Evolutionary conservation across 2,113 vertebrate genomes (phyloP).

Genomic region (Leptosomus discolor): DNA sequence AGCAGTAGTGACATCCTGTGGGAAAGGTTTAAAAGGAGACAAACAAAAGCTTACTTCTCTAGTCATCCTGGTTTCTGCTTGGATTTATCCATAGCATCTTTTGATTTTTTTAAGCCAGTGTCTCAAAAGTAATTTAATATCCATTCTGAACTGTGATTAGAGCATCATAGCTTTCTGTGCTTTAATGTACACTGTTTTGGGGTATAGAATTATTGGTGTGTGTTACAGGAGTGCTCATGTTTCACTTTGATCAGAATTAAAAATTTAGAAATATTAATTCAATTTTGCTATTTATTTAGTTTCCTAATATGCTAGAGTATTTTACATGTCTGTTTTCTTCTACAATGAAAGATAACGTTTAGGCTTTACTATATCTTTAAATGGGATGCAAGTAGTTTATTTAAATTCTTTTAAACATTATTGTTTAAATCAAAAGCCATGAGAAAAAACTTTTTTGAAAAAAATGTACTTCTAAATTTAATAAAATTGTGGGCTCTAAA

Average conservation of each 20-base stretch:
- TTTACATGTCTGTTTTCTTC: background rate
- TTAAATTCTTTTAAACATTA: background rate
- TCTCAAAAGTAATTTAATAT: background rate
- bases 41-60: background rate
- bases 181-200: background rate
- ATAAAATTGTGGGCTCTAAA: background rate
- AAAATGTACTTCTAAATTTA: background rate
- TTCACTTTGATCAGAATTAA: background rate
- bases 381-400: background rate
- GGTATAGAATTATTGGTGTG: background rate
- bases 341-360: background rate
- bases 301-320: background rate
- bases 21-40: background rate
- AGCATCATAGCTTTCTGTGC: background rate
- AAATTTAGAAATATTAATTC: background rate
- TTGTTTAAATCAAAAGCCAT: background rate
- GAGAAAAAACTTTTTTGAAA: background rate
- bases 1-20: constrained; percentile 31
- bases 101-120: background rate
- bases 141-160: background rate
- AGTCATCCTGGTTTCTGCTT: background rate
- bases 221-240: background rate
- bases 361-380: background rate
- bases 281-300: background rate
- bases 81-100: background rate